These are phyloP conservation scores for Papilio xuthus DNA, from an alignment of 1,140 invertebrate species.

Conservation along the genomic window DNA sequence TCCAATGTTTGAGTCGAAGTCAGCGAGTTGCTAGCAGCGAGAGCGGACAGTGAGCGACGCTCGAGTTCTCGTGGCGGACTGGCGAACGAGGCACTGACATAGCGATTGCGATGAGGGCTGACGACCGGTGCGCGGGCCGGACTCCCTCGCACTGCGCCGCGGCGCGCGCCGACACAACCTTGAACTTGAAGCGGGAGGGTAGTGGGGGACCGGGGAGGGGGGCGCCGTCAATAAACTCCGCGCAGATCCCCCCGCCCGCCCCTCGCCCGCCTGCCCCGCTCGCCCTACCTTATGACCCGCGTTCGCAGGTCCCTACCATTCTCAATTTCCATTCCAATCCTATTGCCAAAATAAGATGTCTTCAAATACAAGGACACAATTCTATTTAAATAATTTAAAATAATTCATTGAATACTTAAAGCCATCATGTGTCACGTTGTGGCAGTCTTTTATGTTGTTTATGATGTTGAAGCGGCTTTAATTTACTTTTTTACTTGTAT, in stretches of 20 bases:
- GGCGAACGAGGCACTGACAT: conserved; percentile 70
- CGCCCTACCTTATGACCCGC: conserved; percentile 28
- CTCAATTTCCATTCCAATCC: neutral
- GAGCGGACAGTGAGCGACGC: conserved; percentile 60
- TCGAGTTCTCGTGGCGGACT: conserved; percentile 71
- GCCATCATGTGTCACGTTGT: neutral
- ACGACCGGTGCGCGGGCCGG: conserved; percentile 81
- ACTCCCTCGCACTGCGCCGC: conserved; percentile 82
- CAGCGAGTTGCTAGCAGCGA: conserved; percentile 51
- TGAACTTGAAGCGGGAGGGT: conserved; percentile 85
- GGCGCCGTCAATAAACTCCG: conserved; percentile 79
- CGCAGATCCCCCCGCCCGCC: conserved; percentile 74
- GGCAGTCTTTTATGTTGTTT: neutral
- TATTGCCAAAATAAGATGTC: conserved; percentile 4
- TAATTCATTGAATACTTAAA: neutral
- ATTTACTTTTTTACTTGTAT: neutral
- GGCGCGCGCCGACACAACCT: conserved; percentile 85
- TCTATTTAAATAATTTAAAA: neutral
- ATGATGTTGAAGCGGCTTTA: no score
- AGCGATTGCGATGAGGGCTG: conserved; percentile 79
- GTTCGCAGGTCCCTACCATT: conserved; percentile 1
- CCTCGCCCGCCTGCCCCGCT: conserved; percentile 43
- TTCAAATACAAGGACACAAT: neutral
- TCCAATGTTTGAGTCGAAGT: conserved; percentile 64
- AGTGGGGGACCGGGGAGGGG: conserved; percentile 49